These are phyloP conservation scores for Colossoma macropomum DNA, from an alignment of 2,113 vertebrate genomes.

Conservation along the genomic window DNA sequence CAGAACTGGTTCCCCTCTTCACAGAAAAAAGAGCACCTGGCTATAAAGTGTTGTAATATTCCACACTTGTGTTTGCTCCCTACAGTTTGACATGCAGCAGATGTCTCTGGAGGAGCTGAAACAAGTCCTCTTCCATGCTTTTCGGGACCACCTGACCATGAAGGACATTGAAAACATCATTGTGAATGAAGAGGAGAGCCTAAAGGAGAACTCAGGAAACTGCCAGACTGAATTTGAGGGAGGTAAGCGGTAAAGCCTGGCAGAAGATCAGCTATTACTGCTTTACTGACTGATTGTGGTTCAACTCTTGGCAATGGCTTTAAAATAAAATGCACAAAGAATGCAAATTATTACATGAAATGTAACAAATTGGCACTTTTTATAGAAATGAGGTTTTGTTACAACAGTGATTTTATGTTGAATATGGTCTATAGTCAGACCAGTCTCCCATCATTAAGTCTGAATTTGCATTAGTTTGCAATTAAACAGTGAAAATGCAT, in stretches of 20 bases:
- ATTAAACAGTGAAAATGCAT: neutral
- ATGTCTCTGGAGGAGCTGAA: conserved; percentile 97
- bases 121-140: conserved; percentile 97
- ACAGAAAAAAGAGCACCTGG: conserved; percentile 19
- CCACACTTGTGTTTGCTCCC: conserved; percentile 45
- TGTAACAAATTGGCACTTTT: too few species aligned
- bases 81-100: conserved; percentile 83
- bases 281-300: neutral
- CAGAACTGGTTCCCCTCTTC: neutral
- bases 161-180: conserved; percentile 99
- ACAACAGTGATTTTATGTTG: too few species aligned
- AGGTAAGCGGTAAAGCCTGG: conserved; percentile 67
- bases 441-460: neutral
- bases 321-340: neutral
- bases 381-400: too few species aligned
- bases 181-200: conserved; percentile 96
- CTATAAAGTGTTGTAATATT: conserved; percentile 14
- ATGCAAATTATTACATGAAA: too few species aligned
- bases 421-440: too few species aligned
- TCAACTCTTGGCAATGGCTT: neutral
- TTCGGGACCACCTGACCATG: conserved; percentile 97
- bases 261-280: neutral
- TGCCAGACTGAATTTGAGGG: conserved; percentile 96
- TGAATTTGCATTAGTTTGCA: neutral
- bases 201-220: conserved; percentile 95